These are phyloP conservation scores for Margarornis squamiger DNA, from an alignment of 2,797 vertebrate genomes.

Conservation along the genomic window DNA sequence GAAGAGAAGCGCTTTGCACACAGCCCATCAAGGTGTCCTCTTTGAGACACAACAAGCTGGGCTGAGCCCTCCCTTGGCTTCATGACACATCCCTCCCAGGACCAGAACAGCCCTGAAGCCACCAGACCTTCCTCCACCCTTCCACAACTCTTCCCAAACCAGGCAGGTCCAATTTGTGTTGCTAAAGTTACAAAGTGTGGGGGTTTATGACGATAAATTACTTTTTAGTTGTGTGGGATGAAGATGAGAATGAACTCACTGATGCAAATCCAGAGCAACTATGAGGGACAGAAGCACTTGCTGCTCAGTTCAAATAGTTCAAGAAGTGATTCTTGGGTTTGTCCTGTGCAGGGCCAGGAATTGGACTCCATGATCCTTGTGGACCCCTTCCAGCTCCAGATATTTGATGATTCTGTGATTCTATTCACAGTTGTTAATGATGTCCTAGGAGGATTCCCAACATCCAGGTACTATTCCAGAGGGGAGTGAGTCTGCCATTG, in stretches of 20 bases:
- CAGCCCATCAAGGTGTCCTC: background rate
- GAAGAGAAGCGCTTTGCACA: background rate
- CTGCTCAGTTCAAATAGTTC: background rate
- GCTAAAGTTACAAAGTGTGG: background rate
- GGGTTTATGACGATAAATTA: accelerated
- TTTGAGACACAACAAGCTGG: accelerated
- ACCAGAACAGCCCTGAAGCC: background rate
- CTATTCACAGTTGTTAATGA: background rate
- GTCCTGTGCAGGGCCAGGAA: background rate
- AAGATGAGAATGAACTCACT: accelerated
- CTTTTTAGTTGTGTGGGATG: accelerated
- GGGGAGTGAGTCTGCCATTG: background rate
- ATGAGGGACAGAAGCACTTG: background rate
- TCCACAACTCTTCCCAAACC: background rate
- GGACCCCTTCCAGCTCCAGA: background rate
- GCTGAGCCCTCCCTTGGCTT: background rate
- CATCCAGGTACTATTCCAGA: background rate
- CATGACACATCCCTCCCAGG: background rate
- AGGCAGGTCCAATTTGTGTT: background rate
- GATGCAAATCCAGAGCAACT: background rate
- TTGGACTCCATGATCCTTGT: background rate
- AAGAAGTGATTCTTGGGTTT: background rate
- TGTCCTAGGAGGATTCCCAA: background rate
- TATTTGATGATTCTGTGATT: background rate
- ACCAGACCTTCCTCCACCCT: background rate